Conservation (phyloP, 1,140 invertebrate genomes). For the Drosophila neocordata region DNA sequence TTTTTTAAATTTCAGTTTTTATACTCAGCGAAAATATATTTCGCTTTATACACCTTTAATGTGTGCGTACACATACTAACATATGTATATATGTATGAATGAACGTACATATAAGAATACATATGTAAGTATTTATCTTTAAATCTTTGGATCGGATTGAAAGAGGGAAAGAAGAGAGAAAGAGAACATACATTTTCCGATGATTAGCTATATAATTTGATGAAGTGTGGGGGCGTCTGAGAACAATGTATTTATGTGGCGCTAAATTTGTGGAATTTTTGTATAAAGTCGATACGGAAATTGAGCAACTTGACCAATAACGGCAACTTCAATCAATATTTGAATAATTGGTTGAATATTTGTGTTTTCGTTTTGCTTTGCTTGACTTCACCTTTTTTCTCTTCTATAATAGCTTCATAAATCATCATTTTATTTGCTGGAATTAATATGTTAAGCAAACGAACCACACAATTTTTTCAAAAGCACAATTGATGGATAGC, state of each 20-base stretch:
- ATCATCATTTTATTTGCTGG: neutral
- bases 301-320: conserved; percentile 35
- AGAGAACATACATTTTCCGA: neutral
- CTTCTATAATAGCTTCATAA: conserved; percentile 1
- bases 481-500: neutral
- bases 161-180: neutral
- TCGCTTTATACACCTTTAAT: neutral
- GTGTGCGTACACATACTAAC: neutral
- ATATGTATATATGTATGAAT: neutral
- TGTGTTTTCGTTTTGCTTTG: neutral
- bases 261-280: neutral
- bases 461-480: neutral
- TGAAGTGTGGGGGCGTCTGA: conserved; percentile 11
- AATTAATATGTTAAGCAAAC: neutral
- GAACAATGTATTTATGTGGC: conserved; percentile 6
- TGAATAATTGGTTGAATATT: conserved; percentile 19
- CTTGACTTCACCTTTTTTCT: neutral
- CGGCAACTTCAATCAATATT: conserved; percentile 27
- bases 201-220: conserved; percentile 31
- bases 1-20: neutral
- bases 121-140: neutral
- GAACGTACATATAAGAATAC: no score
- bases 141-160: no score
- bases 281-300: conserved; percentile 26
- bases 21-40: neutral